Conservation (phyloP, 2,888 invertebrate species). For the Diplazon laetatorius region DNA sequence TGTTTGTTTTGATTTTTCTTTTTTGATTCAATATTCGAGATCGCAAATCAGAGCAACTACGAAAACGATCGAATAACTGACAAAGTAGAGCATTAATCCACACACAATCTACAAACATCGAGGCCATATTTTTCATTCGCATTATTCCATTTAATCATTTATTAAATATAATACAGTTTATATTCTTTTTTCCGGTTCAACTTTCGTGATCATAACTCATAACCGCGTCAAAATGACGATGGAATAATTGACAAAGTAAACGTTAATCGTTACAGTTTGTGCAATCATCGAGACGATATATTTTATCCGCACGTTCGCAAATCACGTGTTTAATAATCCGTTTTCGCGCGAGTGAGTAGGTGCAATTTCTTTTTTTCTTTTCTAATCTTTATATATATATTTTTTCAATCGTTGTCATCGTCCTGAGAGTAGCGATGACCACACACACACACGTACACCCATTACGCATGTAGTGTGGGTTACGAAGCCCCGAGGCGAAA, state of each 20-base stretch:
- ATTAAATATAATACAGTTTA: constrained; percentile 10
- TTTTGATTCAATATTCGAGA: background rate
- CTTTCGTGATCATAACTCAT: constrained; percentile 7
- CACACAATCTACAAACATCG: background rate
- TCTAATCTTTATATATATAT: too few species aligned
- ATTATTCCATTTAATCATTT: constrained; percentile 11
- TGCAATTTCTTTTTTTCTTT: constrained; percentile 11
- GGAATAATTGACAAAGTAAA: constrained; percentile 28
- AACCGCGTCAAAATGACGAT: constrained; percentile 1
- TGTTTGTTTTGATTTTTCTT: background rate
- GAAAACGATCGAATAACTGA: background rate
- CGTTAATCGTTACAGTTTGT: constrained; percentile 12
- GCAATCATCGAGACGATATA: constrained; percentile 9
- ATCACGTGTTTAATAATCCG: constrained; percentile 28
- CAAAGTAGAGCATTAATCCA: background rate
- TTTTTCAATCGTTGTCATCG: constrained; percentile 14
- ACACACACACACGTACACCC: background rate
- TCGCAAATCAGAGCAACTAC: background rate
- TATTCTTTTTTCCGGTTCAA: background rate
- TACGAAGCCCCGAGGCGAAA: constrained; percentile 68
- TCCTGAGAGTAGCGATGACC: constrained; percentile 18
- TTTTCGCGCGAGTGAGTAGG: constrained; percentile 28
- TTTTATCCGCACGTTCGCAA: constrained; percentile 21
- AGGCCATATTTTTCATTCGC: constrained; percentile 21
- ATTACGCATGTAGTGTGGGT: background rate